These are phyloP conservation scores for Moxostoma hubbsi DNA, from an alignment of 2,797 vertebrate genomes.

Conservation along the genomic window DNA sequence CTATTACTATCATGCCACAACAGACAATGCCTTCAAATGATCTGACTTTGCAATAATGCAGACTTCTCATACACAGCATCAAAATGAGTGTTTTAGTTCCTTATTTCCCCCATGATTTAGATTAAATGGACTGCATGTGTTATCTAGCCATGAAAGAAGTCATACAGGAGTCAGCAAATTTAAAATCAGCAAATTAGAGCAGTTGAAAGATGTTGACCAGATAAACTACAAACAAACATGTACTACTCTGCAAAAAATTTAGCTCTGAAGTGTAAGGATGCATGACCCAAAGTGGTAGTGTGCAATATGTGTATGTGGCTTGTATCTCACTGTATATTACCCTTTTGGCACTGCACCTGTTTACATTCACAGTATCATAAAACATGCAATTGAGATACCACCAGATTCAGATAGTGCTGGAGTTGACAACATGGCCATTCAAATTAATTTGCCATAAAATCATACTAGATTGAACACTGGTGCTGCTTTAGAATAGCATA, in stretches of 20 bases:
- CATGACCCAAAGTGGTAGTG: background rate
- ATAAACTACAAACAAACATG: background rate
- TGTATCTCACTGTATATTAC: background rate
- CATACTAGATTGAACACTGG: slow-evolving; percentile 5
- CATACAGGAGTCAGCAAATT: background rate
- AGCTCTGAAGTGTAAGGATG: background rate
- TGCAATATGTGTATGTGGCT: slow-evolving; percentile 3
- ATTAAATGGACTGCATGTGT: background rate
- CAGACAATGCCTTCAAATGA: background rate
- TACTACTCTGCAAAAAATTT: too few relatives aligned
- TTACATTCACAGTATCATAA: slow-evolving; percentile 38
- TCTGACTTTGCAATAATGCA: background rate
- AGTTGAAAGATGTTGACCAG: slow-evolving; percentile 28
- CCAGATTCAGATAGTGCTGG: slow-evolving; percentile 33
- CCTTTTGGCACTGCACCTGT: slow-evolving; percentile 28
- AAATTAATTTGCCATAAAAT: slow-evolving; percentile 20
- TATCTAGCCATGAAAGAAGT: background rate
- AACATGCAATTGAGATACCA: slow-evolving; percentile 24
- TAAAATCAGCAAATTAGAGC: background rate
- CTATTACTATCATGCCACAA: background rate
- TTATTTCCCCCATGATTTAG: background rate
- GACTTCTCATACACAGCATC: background rate
- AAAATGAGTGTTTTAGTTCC: background rate
- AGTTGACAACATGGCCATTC: too few relatives aligned
- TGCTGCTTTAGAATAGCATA: slow-evolving; percentile 8